A percentile compares a stretch with the other conserved stretches of the same genome.
phyloP scores from a whole-genome alignment of 1,140 invertebrate genomes.

The Brachionus rotundiformis region DNA sequence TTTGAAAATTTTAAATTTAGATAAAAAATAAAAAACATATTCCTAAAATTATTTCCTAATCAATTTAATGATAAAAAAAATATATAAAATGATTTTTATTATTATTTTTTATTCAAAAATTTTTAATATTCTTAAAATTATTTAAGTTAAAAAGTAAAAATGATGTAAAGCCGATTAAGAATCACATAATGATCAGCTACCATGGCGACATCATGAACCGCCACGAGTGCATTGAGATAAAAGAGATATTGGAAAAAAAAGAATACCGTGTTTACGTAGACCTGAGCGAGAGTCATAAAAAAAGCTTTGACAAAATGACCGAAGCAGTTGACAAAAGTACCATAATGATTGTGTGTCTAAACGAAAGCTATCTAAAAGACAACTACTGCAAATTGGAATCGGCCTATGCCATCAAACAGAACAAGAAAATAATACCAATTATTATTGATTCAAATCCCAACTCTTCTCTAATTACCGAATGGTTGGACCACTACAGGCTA shows the following conservation, averaged over 20 bases:
- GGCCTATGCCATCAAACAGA: neutral
- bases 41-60: too few species aligned
- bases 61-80: too few species aligned
- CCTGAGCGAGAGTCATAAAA: neutral
- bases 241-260: constrained; percentile 28
- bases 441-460: neutral
- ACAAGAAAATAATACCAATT: constrained; percentile 37
- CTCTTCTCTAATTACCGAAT: neutral
- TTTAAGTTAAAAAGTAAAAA: neutral
- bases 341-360: constrained; percentile 15
- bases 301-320: constrained; percentile 2
- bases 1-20: too few species aligned
- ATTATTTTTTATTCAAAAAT: neutral
- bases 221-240: constrained; percentile 32
- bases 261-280: constrained; percentile 8
- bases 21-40: too few species aligned
- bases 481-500: neutral
- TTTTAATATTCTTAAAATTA: neutral
- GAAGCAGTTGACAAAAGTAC: neutral
- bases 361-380: constrained; percentile 19
- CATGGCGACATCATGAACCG: neutral
- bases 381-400: neutral
- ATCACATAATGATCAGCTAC: constrained; percentile 25
- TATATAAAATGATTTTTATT: too few species aligned
- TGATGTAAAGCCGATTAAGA: neutral